Evolutionary conservation across 2,888 invertebrate genomes (phyloP), one percentile per base, ranked within the genome.

Genomic region (Entomobrya multifasciata): DNA sequence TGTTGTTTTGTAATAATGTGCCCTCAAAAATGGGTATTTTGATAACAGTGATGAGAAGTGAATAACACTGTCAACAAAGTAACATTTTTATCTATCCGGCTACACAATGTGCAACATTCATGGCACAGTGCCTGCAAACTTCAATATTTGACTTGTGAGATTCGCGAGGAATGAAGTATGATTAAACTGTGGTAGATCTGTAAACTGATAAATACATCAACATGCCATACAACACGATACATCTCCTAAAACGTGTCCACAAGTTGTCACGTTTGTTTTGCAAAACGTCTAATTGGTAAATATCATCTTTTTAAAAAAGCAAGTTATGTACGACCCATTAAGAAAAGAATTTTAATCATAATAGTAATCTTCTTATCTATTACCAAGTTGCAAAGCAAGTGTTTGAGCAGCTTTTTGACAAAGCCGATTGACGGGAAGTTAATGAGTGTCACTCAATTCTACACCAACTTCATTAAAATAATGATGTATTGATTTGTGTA

Each of bases 371-470:
- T 44, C 47, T 47, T 47, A 57, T 57, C 76, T 36, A 57, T 41
- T 22, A 41, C 13, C 22, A 76, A 76, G 57, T 76, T 57, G 76
- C 41, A 22, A 57, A 76, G 41, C 76, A 76, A 57, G 76, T 57
- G 57, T 55, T 57, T 25, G 76, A 20, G 25, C 47, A 25, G 70
- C 70, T 70, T 70, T 41, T 41, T 41, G 55, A 57, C 41, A 55
- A 57, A 76, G 57, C 25, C 47, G 78, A 79, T 30, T 79, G 65
- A 79, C 65, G 65, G 79, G 79, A 79, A 79, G 79, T 79, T 6
- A 65, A 65, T 65, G 62, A 47, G 65, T 79, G 79, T 79, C 65
- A 79, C 52, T 65, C 65, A 13, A 65, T 49, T 49, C 77, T 47
- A 47, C 79, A 67, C 79, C 65, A 79, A 27, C 49, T 65, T 65